Evolutionary conservation across 2,113 vertebrate genomes (phyloP).

Genomic region (Cyphomyrus plagiostoma): DNA sequence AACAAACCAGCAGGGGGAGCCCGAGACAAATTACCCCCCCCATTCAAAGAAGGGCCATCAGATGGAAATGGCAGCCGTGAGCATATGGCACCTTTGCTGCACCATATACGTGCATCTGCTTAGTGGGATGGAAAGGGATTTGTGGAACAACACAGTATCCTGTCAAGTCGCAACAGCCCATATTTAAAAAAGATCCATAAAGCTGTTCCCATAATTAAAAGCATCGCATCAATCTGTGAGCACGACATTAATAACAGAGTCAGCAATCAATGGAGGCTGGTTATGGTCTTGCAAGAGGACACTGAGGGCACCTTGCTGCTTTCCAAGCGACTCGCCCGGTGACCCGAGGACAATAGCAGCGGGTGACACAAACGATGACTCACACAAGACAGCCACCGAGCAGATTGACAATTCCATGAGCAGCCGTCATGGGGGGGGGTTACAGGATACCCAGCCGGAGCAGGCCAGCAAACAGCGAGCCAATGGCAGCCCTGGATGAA

Average conservation of each 20-base stretch:
- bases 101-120: background rate
- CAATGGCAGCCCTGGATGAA: slow-evolving; percentile 46
- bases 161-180: background rate
- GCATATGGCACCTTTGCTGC: background rate
- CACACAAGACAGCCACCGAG: background rate
- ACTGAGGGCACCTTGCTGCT: background rate
- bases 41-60: background rate
- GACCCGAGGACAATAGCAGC: background rate
- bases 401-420: background rate
- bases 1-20: background rate
- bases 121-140: background rate
- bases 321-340: background rate
- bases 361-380: background rate
- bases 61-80: background rate
- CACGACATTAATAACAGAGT: slow-evolving; percentile 15
- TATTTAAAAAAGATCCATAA: background rate
- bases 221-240: background rate
- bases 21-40: background rate
- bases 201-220: background rate
- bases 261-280: background rate
- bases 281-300: background rate
- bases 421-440: background rate
- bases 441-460: background rate
- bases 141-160: background rate
- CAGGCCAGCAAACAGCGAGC: slow-evolving; percentile 32